Conservation (phyloP, 2,797 vertebrate genomes). For the Tapirus indicus region DNA sequence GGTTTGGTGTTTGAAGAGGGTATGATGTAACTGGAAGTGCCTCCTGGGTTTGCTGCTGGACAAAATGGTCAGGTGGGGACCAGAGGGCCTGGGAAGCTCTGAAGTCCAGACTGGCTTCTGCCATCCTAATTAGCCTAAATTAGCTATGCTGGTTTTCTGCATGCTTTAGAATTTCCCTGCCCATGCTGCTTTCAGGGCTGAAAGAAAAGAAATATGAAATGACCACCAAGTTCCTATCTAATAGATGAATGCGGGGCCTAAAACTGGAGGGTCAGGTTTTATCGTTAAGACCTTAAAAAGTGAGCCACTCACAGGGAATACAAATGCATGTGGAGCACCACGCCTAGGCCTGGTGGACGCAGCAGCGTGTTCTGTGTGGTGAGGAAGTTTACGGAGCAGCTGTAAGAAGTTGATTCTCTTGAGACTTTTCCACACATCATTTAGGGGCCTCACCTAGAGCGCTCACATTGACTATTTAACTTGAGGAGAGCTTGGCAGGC, state of each 20-base stretch:
- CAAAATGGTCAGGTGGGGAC: constrained; percentile 90
- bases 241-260: constrained; percentile 46
- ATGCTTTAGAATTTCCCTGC: constrained; percentile 89
- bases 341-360: neutral
- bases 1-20: constrained; percentile 91
- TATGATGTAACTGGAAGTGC: constrained; percentile 91
- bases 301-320: constrained; percentile 4
- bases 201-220: constrained; percentile 81
- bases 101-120: constrained; percentile 86
- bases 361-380: constrained; percentile 41
- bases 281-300: constrained; percentile 66
- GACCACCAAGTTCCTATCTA: constrained; percentile 79
- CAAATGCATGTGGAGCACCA: neutral
- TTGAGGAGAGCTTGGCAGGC: constrained; percentile 59
- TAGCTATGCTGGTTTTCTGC: constrained; percentile 90
- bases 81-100: constrained; percentile 88
- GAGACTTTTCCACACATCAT: constrained; percentile 73
- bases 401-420: constrained; percentile 78
- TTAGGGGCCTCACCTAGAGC: constrained; percentile 58
- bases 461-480: constrained; percentile 61
- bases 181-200: constrained; percentile 85
- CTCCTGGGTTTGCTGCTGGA: constrained; percentile 91
- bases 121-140: constrained; percentile 91
- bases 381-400: constrained; percentile 74
- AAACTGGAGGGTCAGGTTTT: constrained; percentile 58